Evolutionary conservation across 2,113 vertebrate species (phyloP), one percentile per base, ranked within the genome.

Genomic region (Plecturocebus donacophilus): DNA sequence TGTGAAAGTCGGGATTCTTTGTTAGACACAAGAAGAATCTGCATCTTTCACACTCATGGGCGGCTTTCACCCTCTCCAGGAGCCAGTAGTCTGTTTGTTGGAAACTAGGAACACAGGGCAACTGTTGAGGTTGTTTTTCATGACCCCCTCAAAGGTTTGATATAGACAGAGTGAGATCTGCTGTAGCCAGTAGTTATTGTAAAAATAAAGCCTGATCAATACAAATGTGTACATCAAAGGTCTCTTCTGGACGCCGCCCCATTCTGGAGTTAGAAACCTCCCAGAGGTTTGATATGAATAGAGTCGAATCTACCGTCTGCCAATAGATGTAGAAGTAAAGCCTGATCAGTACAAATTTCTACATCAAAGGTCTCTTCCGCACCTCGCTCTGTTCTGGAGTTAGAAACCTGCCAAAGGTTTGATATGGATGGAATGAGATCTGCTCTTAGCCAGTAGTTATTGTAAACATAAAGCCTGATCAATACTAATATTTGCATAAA

Each of bases 1-100:
- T 95, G 54, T 70, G 79, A 52, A 71, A 75, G 68, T 54, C 79
- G 45, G 93, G 38, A 10, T 73, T 87, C 84, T 73, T 30, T 45
- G 76, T 75, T 21, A 87, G 73, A 38, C 42, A 16, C 30, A 8
- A 40, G 80, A 56, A 56, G 80, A 14, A n/a, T 49, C 86, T 45
- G 42, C 10, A 1, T 42, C 68, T 38, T 92, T 86, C 61, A 76
- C 82, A 38, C 73, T 77, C 88, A 73, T 0, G 70, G 73, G 77
- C 6, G 38, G 45, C 81, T 76, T 90, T 79, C 14, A 35, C 54
- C 76, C 79, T 96, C 97, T 95, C 40, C 42, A 40, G 73, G 96
- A 90, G 42, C 87, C 68, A n/a, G 3, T 40, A 52, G 35, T 52
- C 68, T 93, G 45, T 42, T 70, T 54, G 1, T 14, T 35, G 80